Percentiles rank a stretch among this genome's conserved stretches.
Evolutionary conservation across 2,888 invertebrate species (phyloP).

Genomic region (Sussaba pulchella): DNA sequence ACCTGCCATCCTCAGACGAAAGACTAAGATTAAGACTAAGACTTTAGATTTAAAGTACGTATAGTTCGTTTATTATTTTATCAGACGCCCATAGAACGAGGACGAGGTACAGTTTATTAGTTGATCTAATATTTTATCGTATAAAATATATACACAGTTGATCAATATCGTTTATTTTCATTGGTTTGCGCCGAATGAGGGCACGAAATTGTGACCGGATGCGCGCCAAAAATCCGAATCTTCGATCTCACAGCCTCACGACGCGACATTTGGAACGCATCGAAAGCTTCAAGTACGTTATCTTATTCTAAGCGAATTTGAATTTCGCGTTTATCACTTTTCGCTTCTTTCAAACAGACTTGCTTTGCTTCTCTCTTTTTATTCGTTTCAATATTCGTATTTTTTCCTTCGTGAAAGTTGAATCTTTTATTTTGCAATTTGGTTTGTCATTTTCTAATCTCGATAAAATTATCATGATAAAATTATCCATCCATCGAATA

Average conservation of each 20-base stretch:
- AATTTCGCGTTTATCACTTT: not conserved
- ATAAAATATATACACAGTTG: constrained; percentile 63
- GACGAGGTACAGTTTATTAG: constrained; percentile 48
- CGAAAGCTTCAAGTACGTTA: constrained; percentile 7
- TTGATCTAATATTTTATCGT: constrained; percentile 54
- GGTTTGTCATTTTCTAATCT: not conserved
- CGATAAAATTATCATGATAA: not conserved
- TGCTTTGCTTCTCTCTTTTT: not conserved
- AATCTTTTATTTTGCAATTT: not conserved
- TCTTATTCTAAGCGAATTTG: not conserved
- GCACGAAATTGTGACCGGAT: constrained; percentile 22
- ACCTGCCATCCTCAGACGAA: not conserved
- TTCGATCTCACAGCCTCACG: constrained; percentile 23
- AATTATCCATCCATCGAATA: not conserved
- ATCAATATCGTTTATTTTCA: constrained; percentile 21
- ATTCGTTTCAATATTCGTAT: not conserved
- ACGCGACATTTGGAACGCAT: not conserved
- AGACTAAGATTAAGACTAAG: too few relatives aligned
- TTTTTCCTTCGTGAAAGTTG: not conserved
- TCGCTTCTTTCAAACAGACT: not conserved
- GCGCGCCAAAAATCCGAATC: constrained; percentile 7
- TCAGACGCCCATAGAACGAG: constrained; percentile 54
- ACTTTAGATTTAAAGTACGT: not conserved
- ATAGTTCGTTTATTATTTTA: constrained; percentile 38
- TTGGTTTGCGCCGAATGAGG: constrained; percentile 5